A percentile compares a stretch with the other conserved stretches of the same genome.
Conservation (phyloP, 2,888 invertebrate genomes). For the Lithophane socia region DNA sequence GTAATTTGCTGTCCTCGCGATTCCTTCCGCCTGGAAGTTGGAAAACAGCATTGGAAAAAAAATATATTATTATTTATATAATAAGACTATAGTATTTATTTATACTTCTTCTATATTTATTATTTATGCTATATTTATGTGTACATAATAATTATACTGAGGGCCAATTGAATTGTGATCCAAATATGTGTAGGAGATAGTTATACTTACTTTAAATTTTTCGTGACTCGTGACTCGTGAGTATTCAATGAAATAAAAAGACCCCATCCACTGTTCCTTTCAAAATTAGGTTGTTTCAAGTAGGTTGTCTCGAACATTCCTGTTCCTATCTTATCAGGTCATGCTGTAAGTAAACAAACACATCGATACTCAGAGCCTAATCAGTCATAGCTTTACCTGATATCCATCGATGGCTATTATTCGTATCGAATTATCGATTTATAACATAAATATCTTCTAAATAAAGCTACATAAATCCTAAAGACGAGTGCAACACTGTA, state of each 20-base stretch:
- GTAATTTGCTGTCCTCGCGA: background rate
- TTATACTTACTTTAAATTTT: background rate
- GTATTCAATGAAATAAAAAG: background rate
- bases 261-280: background rate
- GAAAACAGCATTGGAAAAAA: conserved; percentile 6
- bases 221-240: background rate
- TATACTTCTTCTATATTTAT: background rate
- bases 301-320: conserved; percentile 3
- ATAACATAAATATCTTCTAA: conserved; percentile 25
- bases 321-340: conserved; percentile 36
- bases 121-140: background rate
- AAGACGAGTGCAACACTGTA: background rate
- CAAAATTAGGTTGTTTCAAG: conserved; percentile 1
- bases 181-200: background rate
- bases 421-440: conserved; percentile 18
- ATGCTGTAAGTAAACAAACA: conserved; percentile 18
- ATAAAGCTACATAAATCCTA: conserved; percentile 3
- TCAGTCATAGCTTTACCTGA: conserved; percentile 13
- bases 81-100: background rate
- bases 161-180: background rate
- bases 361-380: conserved; percentile 5
- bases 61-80: too few species aligned
- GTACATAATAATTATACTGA: background rate
- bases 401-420: conserved; percentile 17
- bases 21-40: conserved; percentile 25